phyloP scores from a whole-genome alignment of 2,888 invertebrate species.

The Matsumyia berberina region DNA sequence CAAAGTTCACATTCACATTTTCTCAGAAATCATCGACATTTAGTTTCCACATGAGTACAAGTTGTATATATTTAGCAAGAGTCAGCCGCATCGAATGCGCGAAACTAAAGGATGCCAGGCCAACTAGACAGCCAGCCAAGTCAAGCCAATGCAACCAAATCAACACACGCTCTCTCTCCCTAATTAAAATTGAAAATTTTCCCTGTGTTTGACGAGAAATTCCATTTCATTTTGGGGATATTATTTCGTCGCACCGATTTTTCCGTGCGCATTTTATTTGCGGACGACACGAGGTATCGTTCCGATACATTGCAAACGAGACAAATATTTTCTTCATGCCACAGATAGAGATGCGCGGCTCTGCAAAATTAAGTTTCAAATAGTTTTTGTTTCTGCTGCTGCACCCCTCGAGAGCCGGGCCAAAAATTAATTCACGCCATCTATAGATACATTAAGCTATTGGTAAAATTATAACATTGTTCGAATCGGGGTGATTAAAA shows the following conservation, averaged over 20 bases:
- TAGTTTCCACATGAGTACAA: conserved; percentile 9
- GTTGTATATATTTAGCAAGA: background rate
- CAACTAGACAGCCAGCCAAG: conserved; percentile 3
- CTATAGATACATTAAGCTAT: conserved; percentile 57
- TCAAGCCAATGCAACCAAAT: conserved; percentile 56
- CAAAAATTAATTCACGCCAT: conserved; percentile 13
- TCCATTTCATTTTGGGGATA: conserved; percentile 58
- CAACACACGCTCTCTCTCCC: conserved; percentile 49
- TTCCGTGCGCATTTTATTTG: conserved; percentile 59
- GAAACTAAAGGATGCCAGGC: conserved; percentile 47
- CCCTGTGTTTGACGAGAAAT: conserved; percentile 59
- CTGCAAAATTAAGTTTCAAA: conserved; percentile 67
- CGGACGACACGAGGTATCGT: conserved; percentile 70
- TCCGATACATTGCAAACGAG: conserved; percentile 78
- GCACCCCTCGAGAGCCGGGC: background rate
- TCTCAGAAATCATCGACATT: conserved; percentile 56
- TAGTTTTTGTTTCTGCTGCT: conserved; percentile 14
- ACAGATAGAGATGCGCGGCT: conserved; percentile 71
- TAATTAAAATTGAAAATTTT: conserved; percentile 72
- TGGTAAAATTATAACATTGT: conserved; percentile 72
- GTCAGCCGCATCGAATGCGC: conserved; percentile 29
- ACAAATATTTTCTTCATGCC: conserved; percentile 77
- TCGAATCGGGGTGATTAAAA: conserved; percentile 69
- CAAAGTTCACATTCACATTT: conserved; percentile 63
- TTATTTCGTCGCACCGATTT: conserved; percentile 50